phyloP scores from a whole-genome alignment of 1,140 invertebrate species.

The Scaptomyza graminum region DNA sequence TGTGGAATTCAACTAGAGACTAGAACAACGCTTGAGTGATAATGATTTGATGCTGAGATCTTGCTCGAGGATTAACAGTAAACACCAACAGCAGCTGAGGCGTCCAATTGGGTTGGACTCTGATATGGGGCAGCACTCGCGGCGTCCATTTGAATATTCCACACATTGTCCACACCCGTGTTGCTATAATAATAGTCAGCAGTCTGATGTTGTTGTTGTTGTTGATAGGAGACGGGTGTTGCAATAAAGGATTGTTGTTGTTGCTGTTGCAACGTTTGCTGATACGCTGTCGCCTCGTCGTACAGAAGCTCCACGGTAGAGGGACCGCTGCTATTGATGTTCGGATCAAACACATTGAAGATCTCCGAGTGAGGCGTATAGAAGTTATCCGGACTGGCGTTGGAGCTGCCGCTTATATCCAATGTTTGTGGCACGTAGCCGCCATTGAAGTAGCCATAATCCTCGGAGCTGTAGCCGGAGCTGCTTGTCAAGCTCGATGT shows the following conservation, averaged over 20 bases:
- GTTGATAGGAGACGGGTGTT: conserved; percentile 43
- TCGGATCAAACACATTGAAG: conserved; percentile 72
- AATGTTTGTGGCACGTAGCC: conserved; percentile 44
- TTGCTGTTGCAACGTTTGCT: conserved; percentile 43
- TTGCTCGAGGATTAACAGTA: conserved; percentile 48
- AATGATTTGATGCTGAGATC: conserved; percentile 18
- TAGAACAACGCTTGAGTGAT: conserved; percentile 78
- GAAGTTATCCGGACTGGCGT: conserved; percentile 49
- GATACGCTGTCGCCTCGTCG: conserved; percentile 52
- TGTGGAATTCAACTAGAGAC: conserved; percentile 65
- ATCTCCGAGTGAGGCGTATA: conserved; percentile 71
- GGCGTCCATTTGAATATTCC: conserved; percentile 79
- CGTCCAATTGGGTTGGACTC: conserved; percentile 7
- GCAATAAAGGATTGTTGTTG: conserved; percentile 25
- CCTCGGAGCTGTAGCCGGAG: conserved; percentile 76
- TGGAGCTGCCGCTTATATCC: conserved; percentile 44
- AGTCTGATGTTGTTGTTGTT: conserved; percentile 42
- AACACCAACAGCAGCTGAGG: conserved; percentile 24
- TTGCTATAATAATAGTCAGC: conserved; percentile 79
- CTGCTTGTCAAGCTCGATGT: conserved; percentile 77
- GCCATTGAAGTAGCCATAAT: conserved; percentile 65
- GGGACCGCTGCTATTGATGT: conserved; percentile 29
- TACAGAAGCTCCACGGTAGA: conserved; percentile 53
- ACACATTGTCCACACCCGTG: conserved; percentile 68
- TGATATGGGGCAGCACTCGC: conserved; percentile 34